These are phyloP conservation scores for Pristionchus fissidentatus DNA, from an alignment of 2,888 invertebrate genomes.

Conservation along the genomic window DNA sequence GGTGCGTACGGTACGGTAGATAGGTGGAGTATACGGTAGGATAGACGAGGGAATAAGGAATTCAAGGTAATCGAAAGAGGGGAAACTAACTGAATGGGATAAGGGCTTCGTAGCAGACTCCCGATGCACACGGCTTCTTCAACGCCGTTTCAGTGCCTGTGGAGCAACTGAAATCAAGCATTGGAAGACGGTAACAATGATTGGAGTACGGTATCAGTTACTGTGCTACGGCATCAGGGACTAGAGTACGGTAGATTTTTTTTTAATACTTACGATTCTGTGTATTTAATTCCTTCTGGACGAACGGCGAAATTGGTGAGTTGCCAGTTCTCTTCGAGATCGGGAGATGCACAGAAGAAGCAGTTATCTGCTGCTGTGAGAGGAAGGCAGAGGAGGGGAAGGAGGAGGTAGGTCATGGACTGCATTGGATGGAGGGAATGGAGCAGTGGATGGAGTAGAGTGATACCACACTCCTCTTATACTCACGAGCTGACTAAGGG, in stretches of 20 bases:
- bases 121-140: background rate
- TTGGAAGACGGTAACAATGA: background rate
- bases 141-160: background rate
- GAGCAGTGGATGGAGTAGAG: slow-evolving; percentile 23
- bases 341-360: slow-evolving; percentile 52
- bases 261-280: background rate
- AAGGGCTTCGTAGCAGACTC: slow-evolving; percentile 35
- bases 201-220: background rate
- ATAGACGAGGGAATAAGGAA: no score
- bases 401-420: background rate
- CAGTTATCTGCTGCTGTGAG: slow-evolving; percentile 47
- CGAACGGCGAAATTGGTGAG: slow-evolving; percentile 51
- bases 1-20: no score
- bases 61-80: background rate
- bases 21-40: no score
- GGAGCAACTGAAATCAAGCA: slow-evolving; percentile 1
- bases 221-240: background rate
- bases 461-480: slow-evolving; percentile 29
- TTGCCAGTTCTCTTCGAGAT: slow-evolving; percentile 54
- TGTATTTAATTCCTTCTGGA: slow-evolving; percentile 45
- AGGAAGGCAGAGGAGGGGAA: slow-evolving; percentile 13
- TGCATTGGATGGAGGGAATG: slow-evolving; percentile 18
- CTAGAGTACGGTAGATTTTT: background rate
- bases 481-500: slow-evolving; percentile 6
- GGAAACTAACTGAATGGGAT: slow-evolving; percentile 30